Evolutionary conservation across 2,113 vertebrate genomes (phyloP).

Genomic region (Heteronetta atricapilla): DNA sequence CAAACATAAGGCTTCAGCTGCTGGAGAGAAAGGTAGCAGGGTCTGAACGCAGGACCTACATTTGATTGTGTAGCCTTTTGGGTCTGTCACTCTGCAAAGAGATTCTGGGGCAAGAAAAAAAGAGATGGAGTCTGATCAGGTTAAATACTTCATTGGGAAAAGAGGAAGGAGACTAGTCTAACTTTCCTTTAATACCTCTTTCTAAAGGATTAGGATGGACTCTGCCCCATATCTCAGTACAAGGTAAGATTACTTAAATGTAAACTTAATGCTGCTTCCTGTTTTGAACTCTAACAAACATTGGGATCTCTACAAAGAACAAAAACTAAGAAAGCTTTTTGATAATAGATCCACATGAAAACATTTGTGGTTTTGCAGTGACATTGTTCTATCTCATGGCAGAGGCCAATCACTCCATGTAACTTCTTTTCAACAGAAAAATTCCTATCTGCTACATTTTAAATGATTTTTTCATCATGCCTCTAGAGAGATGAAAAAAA

Average conservation of each 20-base stretch:
- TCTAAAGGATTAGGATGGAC: background rate
- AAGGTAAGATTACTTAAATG: background rate
- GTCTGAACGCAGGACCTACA: background rate
- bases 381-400: background rate
- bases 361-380: background rate
- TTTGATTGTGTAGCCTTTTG: background rate
- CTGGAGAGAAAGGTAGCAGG: background rate
- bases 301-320: background rate
- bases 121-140: background rate
- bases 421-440: background rate
- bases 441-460: background rate
- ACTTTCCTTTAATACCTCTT: background rate
- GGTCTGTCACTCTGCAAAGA: background rate
- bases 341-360: background rate
- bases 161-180: background rate
- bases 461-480: background rate
- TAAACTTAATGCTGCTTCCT: background rate
- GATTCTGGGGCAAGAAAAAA: background rate
- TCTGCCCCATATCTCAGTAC: background rate
- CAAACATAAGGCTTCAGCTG: background rate
- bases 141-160: background rate
- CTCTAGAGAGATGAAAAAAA: background rate
- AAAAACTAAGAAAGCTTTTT: background rate
- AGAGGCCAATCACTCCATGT: background rate
- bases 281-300: background rate